Base-by-base conservation (phyloP, 2,888 invertebrate species). In the Metacarcinus magister region DNA sequence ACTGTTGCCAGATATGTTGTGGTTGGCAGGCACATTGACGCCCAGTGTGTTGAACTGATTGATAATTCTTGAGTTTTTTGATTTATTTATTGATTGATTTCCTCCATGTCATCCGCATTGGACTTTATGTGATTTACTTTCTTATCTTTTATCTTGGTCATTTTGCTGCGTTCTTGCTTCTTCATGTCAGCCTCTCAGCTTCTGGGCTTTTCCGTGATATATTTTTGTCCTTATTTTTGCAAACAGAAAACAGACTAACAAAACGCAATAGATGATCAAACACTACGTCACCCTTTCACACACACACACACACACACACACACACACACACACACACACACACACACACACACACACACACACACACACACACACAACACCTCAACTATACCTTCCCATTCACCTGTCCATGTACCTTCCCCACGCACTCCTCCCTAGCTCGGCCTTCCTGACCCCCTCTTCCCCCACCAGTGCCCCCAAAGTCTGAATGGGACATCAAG, bases 401-500 rank as follows among this genome's bases (percentile, higher is more conserved):
- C 44, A 7, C 44, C 28, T 87, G 3, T 8, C 44, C 13, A 39
- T 75, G 13, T 4, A 32, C 43, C 75, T 44, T 91, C 91, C 44
- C 91, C 32, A 19, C 3, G 8, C 91, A 13, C 48, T 94, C 94
- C 94, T 48, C 32, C 87, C 23, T 46, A 28, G 13, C 44, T 44
- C n/a, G 44, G 28, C 82, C 48, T 32, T 16, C 28, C 82, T 82
- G 16, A 13, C 23, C 75, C 32, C 23, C 75, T 43, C 43, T 28
- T 13, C 28, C 92, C 39, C 60, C 93, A 28, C 82, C 96, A 96
- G 96, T 95, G 93, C 95, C 95, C 54, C 97, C 97, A 5, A 96
- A 97, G 94, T 92, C 95, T 48, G 97, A 96, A 39, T 96, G 96
- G 96, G 96, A 98, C 97, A 98, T 99, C 97, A 98, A 98, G 23